Evolutionary conservation across 2,113 vertebrate genomes (phyloP), one percentile per base, ranked within the genome.

Genomic region (Acanthochromis polyacanthus): DNA sequence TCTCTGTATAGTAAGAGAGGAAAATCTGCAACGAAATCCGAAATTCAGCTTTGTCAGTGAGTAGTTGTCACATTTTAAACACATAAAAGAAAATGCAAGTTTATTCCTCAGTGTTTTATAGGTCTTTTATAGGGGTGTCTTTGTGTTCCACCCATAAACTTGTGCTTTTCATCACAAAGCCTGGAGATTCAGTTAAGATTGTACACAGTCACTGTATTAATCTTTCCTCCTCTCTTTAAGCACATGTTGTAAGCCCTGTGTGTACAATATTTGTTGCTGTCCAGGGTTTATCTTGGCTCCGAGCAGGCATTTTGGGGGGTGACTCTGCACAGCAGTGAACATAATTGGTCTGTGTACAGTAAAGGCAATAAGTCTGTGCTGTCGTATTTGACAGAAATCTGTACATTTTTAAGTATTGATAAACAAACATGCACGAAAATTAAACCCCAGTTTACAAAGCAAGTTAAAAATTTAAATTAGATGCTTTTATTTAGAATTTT

Each of bases 131-230:
- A 10, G 16, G 11, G 48, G 56, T 72, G 15, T 76, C 45, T 75
- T 4, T 55, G 22, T 20, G 53, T 69, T 81, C 75, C 78, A 78
- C 83, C 85, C 82, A 80, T 80, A 46, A 87, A 70, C 80, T 91
- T 51, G 84, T 91, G 62, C 80, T 56, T 81, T 68, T 71, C 14
- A 12, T 68, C 71, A 38, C 62, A 82, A 63, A 71, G 15, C 48
- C 60, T 86, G 57, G 45, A 67, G 57, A 80, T 69, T 57, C 28
- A 75, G 56, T 80, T 50, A 22, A 56, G 4, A 19, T 38, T 71
- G 75, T 45, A 59, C 20, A 38, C 36, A 15, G 15, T 43, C 9
- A 32, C 12, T 11, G 1, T 57, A 17, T 38, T 25, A 38, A 71
- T 40, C 22, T 25, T 14, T 28, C 23, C 22, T 68, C 32, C 51